Conservation (phyloP, 30 jellyfish, hydroid and myxozoan genomes). For the Turritopsis rubra region DNA sequence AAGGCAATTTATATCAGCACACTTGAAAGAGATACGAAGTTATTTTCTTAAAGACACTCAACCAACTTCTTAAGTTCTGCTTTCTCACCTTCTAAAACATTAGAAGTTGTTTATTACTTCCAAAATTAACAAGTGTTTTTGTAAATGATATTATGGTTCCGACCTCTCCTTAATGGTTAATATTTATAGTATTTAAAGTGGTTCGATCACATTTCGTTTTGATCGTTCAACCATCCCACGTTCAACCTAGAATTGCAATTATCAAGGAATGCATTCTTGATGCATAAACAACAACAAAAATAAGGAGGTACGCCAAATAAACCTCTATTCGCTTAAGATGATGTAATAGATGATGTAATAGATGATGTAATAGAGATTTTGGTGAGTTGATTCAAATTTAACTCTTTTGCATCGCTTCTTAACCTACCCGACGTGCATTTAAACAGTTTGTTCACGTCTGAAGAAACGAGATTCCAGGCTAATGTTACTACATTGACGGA, state of each 20-base stretch:
- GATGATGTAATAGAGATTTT: too few species aligned
- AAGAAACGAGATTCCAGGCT: background rate
- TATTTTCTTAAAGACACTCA: too few species aligned
- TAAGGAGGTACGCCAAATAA: background rate
- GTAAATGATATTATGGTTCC: background rate
- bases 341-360: too few species aligned
- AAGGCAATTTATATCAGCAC: too few species aligned
- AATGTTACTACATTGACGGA: background rate
- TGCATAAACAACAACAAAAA: background rate
- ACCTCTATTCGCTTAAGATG: too few species aligned
- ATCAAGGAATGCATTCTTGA: background rate
- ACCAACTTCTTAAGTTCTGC: background rate
- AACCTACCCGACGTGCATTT: too few species aligned
- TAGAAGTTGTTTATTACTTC: background rate
- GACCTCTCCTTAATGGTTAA: background rate
- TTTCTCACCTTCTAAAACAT: too few species aligned
- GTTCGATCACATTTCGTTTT: background rate
- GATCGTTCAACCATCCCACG: background rate
- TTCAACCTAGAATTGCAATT: background rate
- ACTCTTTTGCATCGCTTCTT: too few species aligned
- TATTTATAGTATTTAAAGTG: background rate
- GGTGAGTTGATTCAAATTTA: too few species aligned
- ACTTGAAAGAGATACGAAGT: too few species aligned
- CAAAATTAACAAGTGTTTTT: background rate
- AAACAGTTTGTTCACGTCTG: background rate